phyloP scores from a whole-genome alignment of 2,888 invertebrate genomes.

The Melangyna quadrimaculata region DNA sequence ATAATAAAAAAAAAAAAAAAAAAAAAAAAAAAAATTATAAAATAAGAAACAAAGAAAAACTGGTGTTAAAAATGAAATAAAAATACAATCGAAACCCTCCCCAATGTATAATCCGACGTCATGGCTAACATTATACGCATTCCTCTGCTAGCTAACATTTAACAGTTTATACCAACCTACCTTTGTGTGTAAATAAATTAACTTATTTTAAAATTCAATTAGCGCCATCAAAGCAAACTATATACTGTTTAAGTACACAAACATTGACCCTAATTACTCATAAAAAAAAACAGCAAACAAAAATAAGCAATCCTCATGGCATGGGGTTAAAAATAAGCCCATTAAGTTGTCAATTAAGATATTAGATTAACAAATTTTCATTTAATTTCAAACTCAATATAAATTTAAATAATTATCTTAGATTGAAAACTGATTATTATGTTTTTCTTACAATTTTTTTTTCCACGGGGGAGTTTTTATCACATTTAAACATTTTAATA shows the following conservation, averaged over 20 bases:
- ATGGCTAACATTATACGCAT: conserved; percentile 5
- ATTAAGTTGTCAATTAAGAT: conserved; percentile 38
- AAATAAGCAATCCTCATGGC: conserved; percentile 3
- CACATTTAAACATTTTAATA: not conserved
- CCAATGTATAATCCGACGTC: not conserved
- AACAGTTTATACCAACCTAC: not conserved
- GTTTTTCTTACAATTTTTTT: not conserved
- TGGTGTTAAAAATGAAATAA: conserved; percentile 10
- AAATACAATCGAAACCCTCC: not conserved
- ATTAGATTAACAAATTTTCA: conserved; percentile 8
- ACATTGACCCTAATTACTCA: conserved; percentile 62
- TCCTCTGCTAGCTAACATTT: not conserved
- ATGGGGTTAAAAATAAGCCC: conserved; percentile 26
- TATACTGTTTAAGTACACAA: conserved; percentile 28
- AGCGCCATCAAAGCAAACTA: conserved; percentile 11
- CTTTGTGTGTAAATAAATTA: not conserved
- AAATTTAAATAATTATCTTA: not conserved
- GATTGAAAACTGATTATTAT: not conserved
- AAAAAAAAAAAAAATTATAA: not conserved
- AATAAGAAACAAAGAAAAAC: not conserved
- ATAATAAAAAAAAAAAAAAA: not conserved
- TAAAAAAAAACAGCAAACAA: conserved; percentile 4
- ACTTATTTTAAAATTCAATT: conserved; percentile 55
- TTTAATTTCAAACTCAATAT: not conserved
- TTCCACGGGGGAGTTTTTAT: not conserved